Base-by-base conservation (phyloP, 2,797 vertebrate genomes). In the Spinus pinus region DNA sequence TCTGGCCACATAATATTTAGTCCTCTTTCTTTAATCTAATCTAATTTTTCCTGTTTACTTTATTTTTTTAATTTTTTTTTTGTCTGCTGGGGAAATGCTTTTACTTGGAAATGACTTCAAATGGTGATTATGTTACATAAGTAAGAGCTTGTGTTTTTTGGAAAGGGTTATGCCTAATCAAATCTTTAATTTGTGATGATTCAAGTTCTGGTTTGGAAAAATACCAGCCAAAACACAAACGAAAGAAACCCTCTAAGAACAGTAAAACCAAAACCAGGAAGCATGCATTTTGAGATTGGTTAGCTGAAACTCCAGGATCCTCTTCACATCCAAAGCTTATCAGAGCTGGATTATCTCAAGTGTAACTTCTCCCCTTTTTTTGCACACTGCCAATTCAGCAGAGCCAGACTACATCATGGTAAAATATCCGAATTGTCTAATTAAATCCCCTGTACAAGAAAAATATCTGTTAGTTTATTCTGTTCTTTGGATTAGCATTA, bases 101-200 rank as follows among this genome's bases (percentile, higher is more conserved):
- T 64, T 75, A 58, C 41, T 44, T 69, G 31, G 65, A 33, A 79
- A 82, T 19, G 5, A 57, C 42, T 79, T 82, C 31, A 72, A 64
- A 82, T 60, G 2, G 12, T 44, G 13, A 53, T 65, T 65, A 11
- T 72, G 14, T 72, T 37, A 41, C 41, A 41, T 72, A 67, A 69
- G 44, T 23, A 49, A 79, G 41, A 79, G 10, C 18, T 79, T 93
- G 47, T 37, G 10, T 35, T 75, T 81, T 78, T 64, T 79, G 61
- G 20, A 85, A 60, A 44, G 25, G 3, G 9, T 42, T 75, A 28
- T 49, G 42, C 46, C 25, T 82, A 64, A 92, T 67, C 50, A 80
- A 88, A 50, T 80, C 54, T 73, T 79, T 79, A 58, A 81, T 79
- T 75, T 75, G 50, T 80, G 50, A 64, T 44, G 12, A 67, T 81